Percentiles rank a stretch among this genome's conserved stretches.
These are phyloP conservation scores for Mirounga angustirostris DNA, from an alignment of 2,113 vertebrate species.

Conservation along the genomic window DNA sequence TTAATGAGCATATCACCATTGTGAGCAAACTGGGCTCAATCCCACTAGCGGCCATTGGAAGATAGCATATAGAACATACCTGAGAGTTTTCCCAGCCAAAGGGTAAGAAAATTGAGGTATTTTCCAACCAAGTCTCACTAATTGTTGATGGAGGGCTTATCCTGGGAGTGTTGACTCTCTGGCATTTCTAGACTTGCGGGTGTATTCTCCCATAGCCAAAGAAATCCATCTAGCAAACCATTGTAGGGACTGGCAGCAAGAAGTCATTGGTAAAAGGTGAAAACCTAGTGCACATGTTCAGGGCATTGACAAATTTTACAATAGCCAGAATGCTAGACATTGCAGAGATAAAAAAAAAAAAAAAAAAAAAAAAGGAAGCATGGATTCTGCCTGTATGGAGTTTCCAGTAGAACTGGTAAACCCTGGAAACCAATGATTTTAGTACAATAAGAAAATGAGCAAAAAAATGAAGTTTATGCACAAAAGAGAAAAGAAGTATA, in stretches of 20 bases:
- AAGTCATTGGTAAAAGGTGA: neutral
- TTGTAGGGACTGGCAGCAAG: neutral
- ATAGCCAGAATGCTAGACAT: neutral
- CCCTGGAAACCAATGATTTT: neutral
- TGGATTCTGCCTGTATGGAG: neutral
- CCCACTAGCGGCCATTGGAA: neutral
- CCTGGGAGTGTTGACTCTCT: neutral
- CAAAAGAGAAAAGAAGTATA: neutral
- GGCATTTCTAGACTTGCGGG: neutral
- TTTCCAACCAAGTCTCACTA: neutral
- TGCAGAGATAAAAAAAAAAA: neutral
- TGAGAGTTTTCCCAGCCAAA: neutral
- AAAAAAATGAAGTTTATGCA: neutral
- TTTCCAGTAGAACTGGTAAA: neutral
- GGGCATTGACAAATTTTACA: fast-evolving
- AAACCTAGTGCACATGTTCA: neutral
- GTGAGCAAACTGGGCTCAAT: neutral
- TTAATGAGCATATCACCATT: neutral
- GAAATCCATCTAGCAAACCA: neutral
- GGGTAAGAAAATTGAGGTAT: neutral
- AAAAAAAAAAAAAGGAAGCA: neutral
- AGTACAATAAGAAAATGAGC: neutral
- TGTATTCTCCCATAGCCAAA: neutral
- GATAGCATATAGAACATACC: neutral
- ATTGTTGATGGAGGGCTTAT: neutral